These are phyloP conservation scores for Calliphora vomitoria DNA, from an alignment of 2,888 invertebrate genomes.

Conservation along the genomic window DNA sequence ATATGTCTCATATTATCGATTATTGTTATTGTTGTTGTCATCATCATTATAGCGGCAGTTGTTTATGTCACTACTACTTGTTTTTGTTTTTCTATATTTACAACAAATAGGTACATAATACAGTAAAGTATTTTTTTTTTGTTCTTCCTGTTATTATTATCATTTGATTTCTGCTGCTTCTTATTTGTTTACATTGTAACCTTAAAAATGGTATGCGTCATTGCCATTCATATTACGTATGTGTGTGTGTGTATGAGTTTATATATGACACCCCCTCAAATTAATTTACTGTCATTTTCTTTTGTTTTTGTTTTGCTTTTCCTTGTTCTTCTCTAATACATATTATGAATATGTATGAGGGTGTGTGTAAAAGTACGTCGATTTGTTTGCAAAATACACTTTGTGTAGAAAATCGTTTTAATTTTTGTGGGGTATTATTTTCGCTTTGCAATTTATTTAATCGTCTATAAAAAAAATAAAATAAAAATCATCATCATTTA, in stretches of 20 bases:
- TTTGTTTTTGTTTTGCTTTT: background rate
- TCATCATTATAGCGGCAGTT: background rate
- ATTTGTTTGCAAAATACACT: background rate
- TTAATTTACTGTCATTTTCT: conserved; percentile 31
- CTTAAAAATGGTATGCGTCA: conserved; percentile 60
- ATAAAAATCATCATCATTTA: conserved; percentile 27
- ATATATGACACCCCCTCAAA: conserved; percentile 55
- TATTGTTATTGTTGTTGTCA: conserved; percentile 15
- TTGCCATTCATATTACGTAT: conserved; percentile 21
- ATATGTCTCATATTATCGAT: conserved; percentile 37
- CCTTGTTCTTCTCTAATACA: background rate
- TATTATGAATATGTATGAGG: background rate
- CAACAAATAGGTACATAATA: conserved; percentile 1
- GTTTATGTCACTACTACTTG: conserved; percentile 3
- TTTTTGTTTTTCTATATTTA: background rate
- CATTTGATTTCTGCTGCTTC: conserved; percentile 10
- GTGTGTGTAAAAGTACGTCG: background rate
- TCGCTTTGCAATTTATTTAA: conserved; percentile 36
- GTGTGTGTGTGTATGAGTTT: background rate
- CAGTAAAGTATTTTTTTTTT: background rate
- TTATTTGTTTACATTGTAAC: conserved; percentile 29
- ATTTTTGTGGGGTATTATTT: conserved; percentile 4
- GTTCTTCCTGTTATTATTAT: conserved; percentile 24
- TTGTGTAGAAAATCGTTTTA: background rate
- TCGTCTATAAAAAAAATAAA: conserved; percentile 22